Percentiles rank a stretch among this genome's conserved stretches.
Evolutionary conservation across 2,113 vertebrate species (phyloP).

Genomic region (Thryonomys swinderianus): DNA sequence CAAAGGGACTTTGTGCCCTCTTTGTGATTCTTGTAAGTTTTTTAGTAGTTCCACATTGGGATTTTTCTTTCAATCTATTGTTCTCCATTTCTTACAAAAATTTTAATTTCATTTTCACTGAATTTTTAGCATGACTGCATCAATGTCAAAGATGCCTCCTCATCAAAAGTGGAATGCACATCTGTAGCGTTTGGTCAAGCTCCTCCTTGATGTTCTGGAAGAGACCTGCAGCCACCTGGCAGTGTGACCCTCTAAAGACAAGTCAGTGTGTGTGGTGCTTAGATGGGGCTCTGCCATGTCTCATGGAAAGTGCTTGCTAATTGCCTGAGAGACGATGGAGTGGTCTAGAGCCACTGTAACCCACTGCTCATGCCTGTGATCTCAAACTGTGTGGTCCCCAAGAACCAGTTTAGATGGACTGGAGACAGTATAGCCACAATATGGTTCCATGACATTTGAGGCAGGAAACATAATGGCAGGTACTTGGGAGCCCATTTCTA

Average conservation of each 20-base stretch:
- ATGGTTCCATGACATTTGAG: background rate
- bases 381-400: background rate
- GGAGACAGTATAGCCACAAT: background rate
- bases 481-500: too few species aligned
- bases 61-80: background rate
- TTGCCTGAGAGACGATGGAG: background rate
- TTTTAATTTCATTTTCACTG: background rate
- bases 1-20: fast-evolving
- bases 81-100: background rate
- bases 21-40: background rate
- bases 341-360: background rate
- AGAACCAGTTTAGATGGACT: background rate
- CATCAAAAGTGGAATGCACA: fast-evolving
- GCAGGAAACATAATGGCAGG: background rate
- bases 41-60: background rate
- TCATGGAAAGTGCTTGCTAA: background rate
- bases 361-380: background rate
- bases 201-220: fast-evolving
- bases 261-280: fast-evolving
- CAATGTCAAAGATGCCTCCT: fast-evolving
- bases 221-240: fast-evolving
- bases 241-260: fast-evolving
- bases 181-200: fast-evolving
- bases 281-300: background rate
- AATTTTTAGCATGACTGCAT: background rate